Percentiles rank a stretch among this genome's conserved stretches.
Conservation (phyloP, 2,113 vertebrate species). For the Microcebus griseorufus region DNA sequence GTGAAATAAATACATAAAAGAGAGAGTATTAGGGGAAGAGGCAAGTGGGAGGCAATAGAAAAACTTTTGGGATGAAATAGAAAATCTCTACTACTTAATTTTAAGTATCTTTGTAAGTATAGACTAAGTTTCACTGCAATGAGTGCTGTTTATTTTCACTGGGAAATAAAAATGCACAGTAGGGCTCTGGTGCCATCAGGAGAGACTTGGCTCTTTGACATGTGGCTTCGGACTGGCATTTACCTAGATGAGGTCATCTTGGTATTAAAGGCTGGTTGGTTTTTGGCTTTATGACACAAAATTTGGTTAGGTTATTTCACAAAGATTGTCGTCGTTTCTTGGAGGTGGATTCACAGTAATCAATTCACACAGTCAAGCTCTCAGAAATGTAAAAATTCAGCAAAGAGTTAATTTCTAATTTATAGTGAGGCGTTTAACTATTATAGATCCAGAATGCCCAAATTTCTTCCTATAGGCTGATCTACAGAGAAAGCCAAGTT, state of each 20-base stretch:
- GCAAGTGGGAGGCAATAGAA: background rate
- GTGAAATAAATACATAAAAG: background rate
- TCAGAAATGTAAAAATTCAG: background rate
- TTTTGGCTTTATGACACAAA: background rate
- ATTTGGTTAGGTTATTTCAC: background rate
- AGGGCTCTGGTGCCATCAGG: background rate
- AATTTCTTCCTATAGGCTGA: slow-evolving; percentile 20
- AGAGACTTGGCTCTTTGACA: background rate
- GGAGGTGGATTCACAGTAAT: background rate
- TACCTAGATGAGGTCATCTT: background rate
- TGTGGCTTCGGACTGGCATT: background rate
- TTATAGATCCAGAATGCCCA: background rate
- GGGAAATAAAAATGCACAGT: background rate
- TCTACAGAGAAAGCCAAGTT: background rate
- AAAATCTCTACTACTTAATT: background rate
- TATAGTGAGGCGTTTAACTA: slow-evolving; percentile 31
- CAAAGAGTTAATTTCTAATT: slow-evolving; percentile 46
- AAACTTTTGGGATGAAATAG: background rate
- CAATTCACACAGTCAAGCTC: background rate
- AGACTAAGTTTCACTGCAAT: background rate
- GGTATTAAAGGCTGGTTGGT: background rate
- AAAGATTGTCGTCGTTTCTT: background rate
- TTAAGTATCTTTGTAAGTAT: background rate
- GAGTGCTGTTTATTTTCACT: background rate
- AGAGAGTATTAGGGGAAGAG: slow-evolving; percentile 8